Base-by-base conservation (phyloP, 2,888 invertebrate species). In the Lacanobia wlatinum region DNA sequence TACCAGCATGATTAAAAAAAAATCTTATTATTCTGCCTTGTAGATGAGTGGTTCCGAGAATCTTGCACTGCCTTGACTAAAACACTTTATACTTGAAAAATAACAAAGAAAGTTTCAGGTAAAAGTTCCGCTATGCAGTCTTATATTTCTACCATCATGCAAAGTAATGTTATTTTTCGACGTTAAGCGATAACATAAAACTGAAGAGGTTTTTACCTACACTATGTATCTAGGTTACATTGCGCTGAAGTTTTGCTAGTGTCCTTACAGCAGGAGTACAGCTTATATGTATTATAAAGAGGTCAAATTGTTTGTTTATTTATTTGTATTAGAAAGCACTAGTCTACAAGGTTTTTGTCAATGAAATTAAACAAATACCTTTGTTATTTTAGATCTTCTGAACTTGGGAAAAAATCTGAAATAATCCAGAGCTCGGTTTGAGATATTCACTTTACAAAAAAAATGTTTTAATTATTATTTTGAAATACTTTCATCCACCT, bases 161-260 rank as follows among this genome's bases (percentile, higher is more conserved):
- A 72, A 66, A 40, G 21, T 66, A 66, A 72, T 72, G 48, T n/a
- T 58, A n/a, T 48, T 77, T 16, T 40, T 71, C 8, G 48, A 34
- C 28, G 43, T 52, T 12, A 65, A 16, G n/a, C 18, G 48, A 34
- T 63, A 50, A 56, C 10, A 53, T 74, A 52, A 73, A 73, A 65
- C 50, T 52, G 43, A 59, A 73, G 7, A 50, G 58, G 58, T 66
- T 59, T 73, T 66, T 48, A 74, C 10, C 21, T 40, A 21, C 52
- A 21, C 23, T 18, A 23, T 46, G 46, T 50, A 58, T 73, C 65
- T 52, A 65, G 38, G 43, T 53, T 43, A 28, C 28, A 23, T 21
- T 48, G n/a, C 63, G 16, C 40, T 73, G n/a, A 34, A 34, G 34
- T 56, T 56, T 38, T 56, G 18, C n/a, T 18, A 14, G 18, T 48